Conservation (phyloP, 2,113 vertebrate genomes). For the Crotalus helleri region DNA sequence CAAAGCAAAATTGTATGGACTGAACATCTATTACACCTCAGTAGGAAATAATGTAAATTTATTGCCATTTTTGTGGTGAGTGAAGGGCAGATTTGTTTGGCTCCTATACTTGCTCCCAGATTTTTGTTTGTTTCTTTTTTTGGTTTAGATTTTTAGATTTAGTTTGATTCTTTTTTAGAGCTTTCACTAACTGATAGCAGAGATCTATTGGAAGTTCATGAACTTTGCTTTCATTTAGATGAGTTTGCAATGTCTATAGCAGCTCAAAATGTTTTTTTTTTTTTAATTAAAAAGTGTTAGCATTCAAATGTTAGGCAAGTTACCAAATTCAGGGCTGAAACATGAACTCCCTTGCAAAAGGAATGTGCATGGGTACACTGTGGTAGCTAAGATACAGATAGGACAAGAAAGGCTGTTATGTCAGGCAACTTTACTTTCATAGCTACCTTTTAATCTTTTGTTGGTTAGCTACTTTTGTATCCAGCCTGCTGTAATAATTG, state of each 20-base stretch:
- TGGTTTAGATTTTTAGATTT: background rate
- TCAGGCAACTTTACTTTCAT: slow-evolving; percentile 21
- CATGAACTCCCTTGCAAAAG: slow-evolving; percentile 15
- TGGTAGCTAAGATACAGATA: slow-evolving; percentile 20
- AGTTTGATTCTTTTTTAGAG: background rate
- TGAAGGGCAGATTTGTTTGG: background rate
- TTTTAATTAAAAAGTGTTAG: background rate
- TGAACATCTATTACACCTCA: background rate
- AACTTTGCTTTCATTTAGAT: background rate
- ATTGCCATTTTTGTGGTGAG: background rate
- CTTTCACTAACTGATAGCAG: background rate
- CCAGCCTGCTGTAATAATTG: slow-evolving; percentile 37
- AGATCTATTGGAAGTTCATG: background rate
- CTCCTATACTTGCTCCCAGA: background rate
- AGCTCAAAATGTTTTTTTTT: slow-evolving; percentile 5
- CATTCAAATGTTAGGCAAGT: background rate
- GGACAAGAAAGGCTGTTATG: background rate
- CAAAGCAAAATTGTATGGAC: background rate
- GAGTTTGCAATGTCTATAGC: background rate
- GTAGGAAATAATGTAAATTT: background rate
- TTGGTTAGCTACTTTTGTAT: slow-evolving; percentile 43
- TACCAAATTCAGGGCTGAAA: background rate
- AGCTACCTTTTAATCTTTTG: slow-evolving; percentile 41
- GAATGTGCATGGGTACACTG: background rate
- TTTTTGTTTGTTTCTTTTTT: background rate